A percentile compares a stretch with the other conserved stretches of the same genome.
Conservation (phyloP, 2,888 invertebrate genomes). For the Litoditis marina region DNA sequence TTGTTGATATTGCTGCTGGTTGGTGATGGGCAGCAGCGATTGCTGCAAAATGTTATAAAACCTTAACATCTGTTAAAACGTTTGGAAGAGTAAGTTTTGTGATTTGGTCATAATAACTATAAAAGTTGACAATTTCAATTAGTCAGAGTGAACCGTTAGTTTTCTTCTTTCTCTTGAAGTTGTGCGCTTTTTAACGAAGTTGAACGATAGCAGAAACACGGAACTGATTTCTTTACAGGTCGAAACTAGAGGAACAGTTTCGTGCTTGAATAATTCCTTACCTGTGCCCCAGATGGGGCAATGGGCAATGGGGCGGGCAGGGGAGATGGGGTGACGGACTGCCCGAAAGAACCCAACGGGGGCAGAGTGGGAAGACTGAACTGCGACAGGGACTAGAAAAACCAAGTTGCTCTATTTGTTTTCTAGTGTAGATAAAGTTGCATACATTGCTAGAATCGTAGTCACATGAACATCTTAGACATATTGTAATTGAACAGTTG, state of each 20-base stretch:
- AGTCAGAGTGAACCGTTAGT: background rate
- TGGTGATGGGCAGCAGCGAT: no score
- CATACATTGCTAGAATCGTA: no score
- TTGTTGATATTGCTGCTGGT: no score
- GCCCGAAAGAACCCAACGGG: slow-evolving; percentile 18
- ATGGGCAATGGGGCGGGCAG: slow-evolving; percentile 10
- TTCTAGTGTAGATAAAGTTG: no score
- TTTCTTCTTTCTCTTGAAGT: background rate
- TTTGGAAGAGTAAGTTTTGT: no score
- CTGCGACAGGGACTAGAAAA: slow-evolving; percentile 5
- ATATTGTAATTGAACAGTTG: no score
- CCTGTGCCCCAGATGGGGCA: slow-evolving; percentile 33
- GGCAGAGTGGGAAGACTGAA: slow-evolving; percentile 22
- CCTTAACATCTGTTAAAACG: no score
- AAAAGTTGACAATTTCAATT: background rate
- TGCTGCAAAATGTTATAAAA: no score
- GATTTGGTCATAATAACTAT: no score
- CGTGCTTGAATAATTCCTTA: background rate
- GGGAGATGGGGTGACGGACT: slow-evolving; percentile 21
- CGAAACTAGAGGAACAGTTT: no score
- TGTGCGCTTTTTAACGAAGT: background rate
- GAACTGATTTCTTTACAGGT: no score
- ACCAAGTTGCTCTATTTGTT: background rate
- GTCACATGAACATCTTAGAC: no score
- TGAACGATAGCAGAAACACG: background rate